These are phyloP conservation scores for Stomatorhinus walkeri DNA, from an alignment of 2,797 vertebrate species.

Conservation along the genomic window DNA sequence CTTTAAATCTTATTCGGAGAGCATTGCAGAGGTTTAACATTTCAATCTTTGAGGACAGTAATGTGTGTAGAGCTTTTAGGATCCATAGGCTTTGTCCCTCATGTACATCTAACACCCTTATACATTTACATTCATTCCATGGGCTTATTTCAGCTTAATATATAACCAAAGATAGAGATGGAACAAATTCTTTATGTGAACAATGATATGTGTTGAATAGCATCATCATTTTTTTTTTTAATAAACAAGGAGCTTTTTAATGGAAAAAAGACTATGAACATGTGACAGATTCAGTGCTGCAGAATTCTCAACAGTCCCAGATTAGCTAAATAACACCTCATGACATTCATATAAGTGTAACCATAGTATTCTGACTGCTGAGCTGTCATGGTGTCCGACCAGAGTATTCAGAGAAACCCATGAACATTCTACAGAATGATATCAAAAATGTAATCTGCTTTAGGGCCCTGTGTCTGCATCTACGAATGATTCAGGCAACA, in stretches of 20 bases:
- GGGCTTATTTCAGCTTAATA: not conserved
- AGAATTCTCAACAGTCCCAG: not conserved
- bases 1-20: not conserved
- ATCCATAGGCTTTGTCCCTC: not conserved
- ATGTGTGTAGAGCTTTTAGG: not conserved
- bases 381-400: not conserved
- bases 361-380: not conserved
- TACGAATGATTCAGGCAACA: not conserved
- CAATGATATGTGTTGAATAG: not conserved
- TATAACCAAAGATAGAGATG: not conserved
- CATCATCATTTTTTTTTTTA: not conserved
- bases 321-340: not conserved
- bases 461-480: not conserved
- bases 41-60: not conserved
- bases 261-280: not conserved
- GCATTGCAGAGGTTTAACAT: not conserved
- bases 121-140: not conserved
- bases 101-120: not conserved
- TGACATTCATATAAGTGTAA: not conserved
- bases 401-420: not conserved
- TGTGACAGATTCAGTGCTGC: not conserved
- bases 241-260: not conserved
- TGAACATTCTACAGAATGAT: not conserved
- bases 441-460: not conserved
- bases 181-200: not conserved